Percentiles rank a stretch among this genome's conserved stretches.
Evolutionary conservation across 2,888 invertebrate species (phyloP).

Genomic region (Ommatoiulus sabulosus): DNA sequence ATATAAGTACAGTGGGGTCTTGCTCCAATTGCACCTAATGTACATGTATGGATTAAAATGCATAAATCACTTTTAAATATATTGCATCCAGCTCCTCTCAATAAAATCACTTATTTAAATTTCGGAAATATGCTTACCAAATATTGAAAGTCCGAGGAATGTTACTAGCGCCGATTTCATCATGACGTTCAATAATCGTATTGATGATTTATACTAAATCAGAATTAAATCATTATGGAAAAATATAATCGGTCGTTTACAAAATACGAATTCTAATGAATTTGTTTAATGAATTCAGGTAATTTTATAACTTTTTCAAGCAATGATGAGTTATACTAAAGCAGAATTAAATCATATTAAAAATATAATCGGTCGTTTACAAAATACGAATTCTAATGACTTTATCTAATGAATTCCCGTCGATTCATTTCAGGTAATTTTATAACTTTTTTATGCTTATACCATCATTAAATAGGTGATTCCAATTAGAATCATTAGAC

Average conservation of each 20-base stretch:
- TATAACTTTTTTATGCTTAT: no score
- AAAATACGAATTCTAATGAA: no score
- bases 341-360: no score
- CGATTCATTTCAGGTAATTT: no score
- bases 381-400: no score
- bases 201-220: not conserved
- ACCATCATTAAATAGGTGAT: no score
- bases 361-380: no score
- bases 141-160: not conserved
- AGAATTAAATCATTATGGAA: not conserved
- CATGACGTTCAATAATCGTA: not conserved
- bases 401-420: no score
- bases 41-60: not conserved
- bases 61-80: not conserved
- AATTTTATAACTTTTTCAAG: not conserved
- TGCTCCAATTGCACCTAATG: not conserved
- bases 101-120: no score
- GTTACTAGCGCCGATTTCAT: not conserved
- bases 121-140: not conserved
- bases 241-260: no score
- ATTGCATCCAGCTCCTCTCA: not conserved
- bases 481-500: no score
- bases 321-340: not conserved
- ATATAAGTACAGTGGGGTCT: slow-evolving; percentile 52
- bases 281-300: not conserved